Base-by-base conservation (phyloP, 1,140 invertebrate species). In the Drosophila teissieri region DNA sequence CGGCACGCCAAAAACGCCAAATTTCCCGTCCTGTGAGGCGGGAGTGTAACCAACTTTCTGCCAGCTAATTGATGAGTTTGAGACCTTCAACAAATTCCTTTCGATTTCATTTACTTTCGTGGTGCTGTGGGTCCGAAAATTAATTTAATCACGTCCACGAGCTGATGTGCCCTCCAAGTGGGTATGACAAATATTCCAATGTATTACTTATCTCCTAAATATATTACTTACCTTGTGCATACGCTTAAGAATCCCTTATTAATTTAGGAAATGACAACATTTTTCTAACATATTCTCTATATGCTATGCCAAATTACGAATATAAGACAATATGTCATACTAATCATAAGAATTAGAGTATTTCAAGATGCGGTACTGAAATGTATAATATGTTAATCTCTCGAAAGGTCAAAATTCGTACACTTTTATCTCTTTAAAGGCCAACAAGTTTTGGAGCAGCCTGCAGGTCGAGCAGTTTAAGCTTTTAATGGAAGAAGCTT, bases 401-500 rank as follows among this genome's bases (percentile, higher is more conserved):
- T 31, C 10, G 31, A 31, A 31, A 31, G 31, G 31, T 31, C 31
- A 31, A 31, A 31, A 10, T 3, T 31, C 8, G 8, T 3, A 31
- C 10, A 2, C 31, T 19, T 4, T 49, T 53, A 19, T 31, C 24
- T 51, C 3, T 51, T 52, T 64, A 65, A 40, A 49, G 51, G 40
- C 42, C 15, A 10, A 36, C 65, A 64, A 45, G 62, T 78, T 70
- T 62, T 63, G 56, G 37, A 39, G 44, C 37, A 54, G 40, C 72
- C 73, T 61, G 4, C 57, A 15, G 19, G 63, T 61, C 44, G 62
- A 73, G 49, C 80, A 83, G 83, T 83, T 86, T 88, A 80, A 89
- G 79, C 83, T 89, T 36, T 89, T 88, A 88, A 88, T 88, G 83
- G 84, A 67, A 58, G 22, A 83, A 80, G 15, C 72, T 19, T 88